Conservation (phyloP, 2,888 invertebrate genomes). For the Volucella zonaria region DNA sequence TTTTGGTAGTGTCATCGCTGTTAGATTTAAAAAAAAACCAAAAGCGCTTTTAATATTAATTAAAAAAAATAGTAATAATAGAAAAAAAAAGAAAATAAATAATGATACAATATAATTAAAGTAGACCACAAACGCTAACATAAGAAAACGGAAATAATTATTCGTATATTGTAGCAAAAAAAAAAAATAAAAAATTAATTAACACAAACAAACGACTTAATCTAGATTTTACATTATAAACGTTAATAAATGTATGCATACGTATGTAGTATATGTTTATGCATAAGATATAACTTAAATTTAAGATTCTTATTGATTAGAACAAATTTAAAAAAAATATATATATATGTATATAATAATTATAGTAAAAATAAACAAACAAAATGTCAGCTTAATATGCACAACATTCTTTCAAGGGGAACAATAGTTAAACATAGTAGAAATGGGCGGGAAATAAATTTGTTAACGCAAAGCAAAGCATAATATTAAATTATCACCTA, state of each 20-base stretch:
- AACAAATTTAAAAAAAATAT: conserved; percentile 1
- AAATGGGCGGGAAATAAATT: conserved; percentile 44
- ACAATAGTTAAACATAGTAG: conserved; percentile 37
- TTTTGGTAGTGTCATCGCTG: conserved; percentile 60
- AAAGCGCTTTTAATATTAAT: conserved; percentile 45
- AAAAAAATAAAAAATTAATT: conserved; percentile 10
- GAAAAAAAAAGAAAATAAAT: conserved; percentile 52
- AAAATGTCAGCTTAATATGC: conserved; percentile 25
- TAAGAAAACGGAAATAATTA: conserved; percentile 14
- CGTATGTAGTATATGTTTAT: conserved; percentile 38
- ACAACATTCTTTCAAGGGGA: conserved; percentile 30
- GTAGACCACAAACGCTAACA: conserved; percentile 54
- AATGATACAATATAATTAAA: conserved; percentile 66
- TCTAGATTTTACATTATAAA: conserved; percentile 49
- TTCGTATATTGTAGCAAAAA: conserved; percentile 7
- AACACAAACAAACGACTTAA: conserved; percentile 63
- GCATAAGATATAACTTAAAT: conserved; percentile 60
- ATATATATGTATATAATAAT: conserved; percentile 14
- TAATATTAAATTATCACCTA: conserved; percentile 17
- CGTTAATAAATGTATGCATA: conserved; percentile 40
- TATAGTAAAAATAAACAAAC: conserved; percentile 18
- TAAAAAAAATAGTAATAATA: conserved; percentile 1
- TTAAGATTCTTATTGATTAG: conserved; percentile 20
- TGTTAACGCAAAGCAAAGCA: not conserved
- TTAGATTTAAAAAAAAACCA: conserved; percentile 24